These are phyloP conservation scores for Ptycholaimellus sp. DNA, from an alignment of 2,888 invertebrate genomes.

Conservation along the genomic window DNA sequence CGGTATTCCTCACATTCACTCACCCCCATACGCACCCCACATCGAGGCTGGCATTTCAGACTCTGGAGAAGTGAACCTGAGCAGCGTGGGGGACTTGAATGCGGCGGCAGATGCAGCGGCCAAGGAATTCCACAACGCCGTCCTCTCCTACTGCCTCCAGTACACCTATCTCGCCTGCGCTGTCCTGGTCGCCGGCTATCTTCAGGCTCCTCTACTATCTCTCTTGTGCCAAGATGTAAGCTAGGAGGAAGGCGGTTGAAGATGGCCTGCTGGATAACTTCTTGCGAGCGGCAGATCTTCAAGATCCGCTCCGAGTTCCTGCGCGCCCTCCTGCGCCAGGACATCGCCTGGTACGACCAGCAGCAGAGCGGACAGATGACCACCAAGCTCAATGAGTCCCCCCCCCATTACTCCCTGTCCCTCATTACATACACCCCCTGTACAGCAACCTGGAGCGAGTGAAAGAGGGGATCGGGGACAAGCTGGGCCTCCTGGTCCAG, in stretches of 20 bases:
- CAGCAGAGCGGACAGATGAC: conserved; percentile 32
- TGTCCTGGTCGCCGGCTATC: conserved; percentile 11
- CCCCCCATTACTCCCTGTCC: conserved; percentile 1
- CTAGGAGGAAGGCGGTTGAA: conserved; percentile 11
- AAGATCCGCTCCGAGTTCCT: conserved; percentile 30
- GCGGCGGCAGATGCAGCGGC: no score
- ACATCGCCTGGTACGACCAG: conserved; percentile 30
- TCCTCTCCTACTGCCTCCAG: conserved; percentile 12
- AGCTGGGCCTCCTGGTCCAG: conserved; percentile 9
- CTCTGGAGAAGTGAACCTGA: no score
- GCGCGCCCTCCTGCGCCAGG: conserved; percentile 27
- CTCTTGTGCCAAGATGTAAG: not conserved
- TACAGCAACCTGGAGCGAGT: conserved; percentile 11
- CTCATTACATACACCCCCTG: no score
- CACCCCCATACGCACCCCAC: not conserved
- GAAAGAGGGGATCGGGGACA: conserved; percentile 11
- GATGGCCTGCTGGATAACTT: conserved; percentile 27
- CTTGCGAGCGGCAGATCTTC: conserved; percentile 31
- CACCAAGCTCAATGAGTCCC: conserved; percentile 33
- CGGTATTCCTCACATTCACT: not conserved
- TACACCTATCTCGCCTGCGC: conserved; percentile 13
- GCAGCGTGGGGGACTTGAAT: no score
- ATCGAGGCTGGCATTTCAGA: no score
- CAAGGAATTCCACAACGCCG: conserved; percentile 9
- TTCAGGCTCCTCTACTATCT: conserved; percentile 11